These are phyloP conservation scores for Pilophorus perplexus DNA, from an alignment of 2,888 invertebrate genomes.

Conservation along the genomic window DNA sequence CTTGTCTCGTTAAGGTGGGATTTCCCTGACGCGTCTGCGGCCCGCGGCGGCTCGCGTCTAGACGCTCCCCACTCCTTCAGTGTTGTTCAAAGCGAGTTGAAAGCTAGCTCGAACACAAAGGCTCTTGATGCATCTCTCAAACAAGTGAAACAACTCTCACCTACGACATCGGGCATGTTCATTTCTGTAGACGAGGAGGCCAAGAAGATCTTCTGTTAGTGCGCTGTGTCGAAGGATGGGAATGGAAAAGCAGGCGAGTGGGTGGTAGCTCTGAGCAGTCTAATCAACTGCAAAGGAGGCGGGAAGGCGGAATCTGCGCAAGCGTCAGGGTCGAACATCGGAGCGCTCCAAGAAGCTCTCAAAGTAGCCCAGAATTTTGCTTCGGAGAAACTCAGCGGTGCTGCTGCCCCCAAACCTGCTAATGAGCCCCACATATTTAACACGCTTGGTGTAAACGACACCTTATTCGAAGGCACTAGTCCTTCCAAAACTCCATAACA, in stretches of 20 bases:
- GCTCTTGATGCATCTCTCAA: conserved; percentile 91
- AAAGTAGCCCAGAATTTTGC: conserved; percentile 79
- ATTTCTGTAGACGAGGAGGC: conserved; percentile 83
- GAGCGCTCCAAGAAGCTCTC: conserved; percentile 70
- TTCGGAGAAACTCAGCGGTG: conserved; percentile 62
- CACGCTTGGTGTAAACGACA: too few species aligned
- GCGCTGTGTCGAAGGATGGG: conserved; percentile 74
- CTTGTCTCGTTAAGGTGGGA: conserved; percentile 77
- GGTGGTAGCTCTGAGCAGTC: conserved; percentile 75
- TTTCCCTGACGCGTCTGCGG: too few species aligned
- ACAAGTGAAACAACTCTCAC: conserved; percentile 76
- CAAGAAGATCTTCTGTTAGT: conserved; percentile 86
- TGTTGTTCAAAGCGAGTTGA: conserved; percentile 76
- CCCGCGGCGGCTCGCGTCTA: too few species aligned
- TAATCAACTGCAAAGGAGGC: conserved; percentile 92
- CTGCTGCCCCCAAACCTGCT: too few species aligned
- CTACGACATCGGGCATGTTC: conserved; percentile 89
- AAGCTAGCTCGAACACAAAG: conserved; percentile 86
- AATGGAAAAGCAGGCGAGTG: conserved; percentile 82
- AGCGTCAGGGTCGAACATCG: conserved; percentile 82
- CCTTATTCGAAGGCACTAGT: too few species aligned
- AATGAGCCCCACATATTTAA: too few species aligned
- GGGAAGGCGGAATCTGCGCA: conserved; percentile 96
- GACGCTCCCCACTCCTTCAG: too few species aligned
- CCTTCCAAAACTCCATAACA: too few species aligned